These are phyloP conservation scores for Paramormyrops kingsleyae DNA, from an alignment of 2,113 vertebrate genomes.

Conservation along the genomic window DNA sequence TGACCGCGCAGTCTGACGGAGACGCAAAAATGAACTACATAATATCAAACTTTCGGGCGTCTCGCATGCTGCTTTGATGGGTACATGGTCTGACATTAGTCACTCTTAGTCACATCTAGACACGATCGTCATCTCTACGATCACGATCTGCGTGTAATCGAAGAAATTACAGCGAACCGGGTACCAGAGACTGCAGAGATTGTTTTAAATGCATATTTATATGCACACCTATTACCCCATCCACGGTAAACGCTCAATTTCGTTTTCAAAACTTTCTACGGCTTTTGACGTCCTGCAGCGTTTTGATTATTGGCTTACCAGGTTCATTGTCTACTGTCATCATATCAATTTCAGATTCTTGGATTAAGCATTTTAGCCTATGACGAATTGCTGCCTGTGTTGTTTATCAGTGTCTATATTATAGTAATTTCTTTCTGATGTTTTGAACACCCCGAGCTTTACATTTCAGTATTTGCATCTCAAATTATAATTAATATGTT, in stretches of 20 bases:
- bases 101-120: constrained; percentile 13
- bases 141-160: neutral
- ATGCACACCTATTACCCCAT: neutral
- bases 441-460: neutral
- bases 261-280: neutral
- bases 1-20: neutral
- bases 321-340: neutral
- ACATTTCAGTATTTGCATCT: neutral
- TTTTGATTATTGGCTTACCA: neutral
- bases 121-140: neutral
- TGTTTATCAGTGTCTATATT: neutral
- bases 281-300: neutral
- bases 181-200: neutral
- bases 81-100: neutral
- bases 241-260: neutral
- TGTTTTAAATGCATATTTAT: neutral
- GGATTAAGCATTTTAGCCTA: neutral
- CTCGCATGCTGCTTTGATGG: neutral
- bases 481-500: neutral
- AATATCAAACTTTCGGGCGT: neutral
- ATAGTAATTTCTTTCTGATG: neutral
- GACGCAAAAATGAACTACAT: neutral
- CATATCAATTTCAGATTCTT: neutral
- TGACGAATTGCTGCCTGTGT: neutral
- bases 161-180: neutral